A percentile compares a stretch with the other conserved stretches of the same genome.
Evolutionary conservation across 2,888 invertebrate genomes (phyloP).

Genomic region (Mamestra brassicae): DNA sequence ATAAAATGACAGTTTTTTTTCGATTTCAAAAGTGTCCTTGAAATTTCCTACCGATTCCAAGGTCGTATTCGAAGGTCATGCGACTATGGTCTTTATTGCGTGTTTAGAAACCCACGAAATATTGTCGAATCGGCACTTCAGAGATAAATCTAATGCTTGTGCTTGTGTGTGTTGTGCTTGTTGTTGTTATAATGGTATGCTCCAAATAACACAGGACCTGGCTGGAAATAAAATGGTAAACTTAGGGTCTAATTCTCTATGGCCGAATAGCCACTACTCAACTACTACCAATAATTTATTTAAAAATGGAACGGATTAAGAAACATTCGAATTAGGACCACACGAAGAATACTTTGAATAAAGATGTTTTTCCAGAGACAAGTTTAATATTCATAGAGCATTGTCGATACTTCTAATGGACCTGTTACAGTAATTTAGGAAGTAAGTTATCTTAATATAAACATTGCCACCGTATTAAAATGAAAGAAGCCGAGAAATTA

Average conservation of each 20-base stretch:
- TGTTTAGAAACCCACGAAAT: not conserved
- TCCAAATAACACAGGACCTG: not conserved
- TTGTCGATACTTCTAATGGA: slow-evolving; percentile 13
- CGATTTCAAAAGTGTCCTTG: not conserved
- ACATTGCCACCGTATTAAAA: slow-evolving; percentile 43
- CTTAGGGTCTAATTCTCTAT: no score
- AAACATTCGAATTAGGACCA: not conserved
- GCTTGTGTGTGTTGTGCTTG: no score
- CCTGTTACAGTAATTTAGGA: slow-evolving; percentile 30
- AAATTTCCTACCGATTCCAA: no score
- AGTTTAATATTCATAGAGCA: slow-evolving; percentile 34
- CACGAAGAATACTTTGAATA: slow-evolving; percentile 21
- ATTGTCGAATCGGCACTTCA: not conserved
- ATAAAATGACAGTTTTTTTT: no score
- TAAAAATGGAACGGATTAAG: no score
- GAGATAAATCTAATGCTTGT: no score
- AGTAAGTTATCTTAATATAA: slow-evolving; percentile 31
- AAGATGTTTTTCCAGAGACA: slow-evolving; percentile 11
- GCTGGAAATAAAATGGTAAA: not conserved
- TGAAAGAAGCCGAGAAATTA: slow-evolving; percentile 33
- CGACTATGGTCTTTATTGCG: not conserved
- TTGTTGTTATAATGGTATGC: not conserved
- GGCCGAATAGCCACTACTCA: no score
- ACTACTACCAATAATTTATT: no score
- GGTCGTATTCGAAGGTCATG: not conserved